Evolutionary conservation across 2,113 vertebrate species (phyloP), one percentile per base, ranked within the genome.

Genomic region (Cryptotis parvus): DNA sequence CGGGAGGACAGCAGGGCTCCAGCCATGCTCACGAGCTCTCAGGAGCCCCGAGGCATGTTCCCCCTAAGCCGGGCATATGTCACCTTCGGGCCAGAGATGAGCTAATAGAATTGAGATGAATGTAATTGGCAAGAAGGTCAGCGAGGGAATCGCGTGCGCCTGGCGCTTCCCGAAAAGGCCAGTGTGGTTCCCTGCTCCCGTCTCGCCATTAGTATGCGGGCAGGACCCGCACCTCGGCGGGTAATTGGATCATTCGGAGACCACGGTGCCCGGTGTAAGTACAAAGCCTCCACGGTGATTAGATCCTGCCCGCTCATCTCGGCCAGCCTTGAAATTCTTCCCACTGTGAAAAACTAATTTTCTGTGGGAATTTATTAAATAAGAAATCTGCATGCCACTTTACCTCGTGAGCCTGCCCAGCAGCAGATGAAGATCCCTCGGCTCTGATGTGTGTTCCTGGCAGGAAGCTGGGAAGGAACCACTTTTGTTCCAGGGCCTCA

Each of bases 341-440:
- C 98, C 98, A 98, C 98, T 98, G 98, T 98, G 98, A 98, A 98
- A 98, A 98, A 98, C 98, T 98, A 98, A 98, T 98, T 98, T 98
- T 98, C 98, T 97, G 97, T 98, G 97, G 98, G 98, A 98, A 98
- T 98, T 98, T 98, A 98, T 98, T 98, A 98, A 98, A 98, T 98
- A 98, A 98, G 98, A 98, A 98, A 98, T 98, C 98, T 97, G 97
- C 97, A 98, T 97, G 98, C 97, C 97, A 98, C 98, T 98, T 98
- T 98, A 98, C 98, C 97, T 97, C 97, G 97, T 95, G 97, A 97
- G 97, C 94, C 96, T 95, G 97, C 96, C 96, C 41, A 65, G 91
- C 7, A 6, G 97, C 97, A 97, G 98, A 97, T 96, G 97, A 97
- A 98, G 97, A 97, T 97, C 96, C 95, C 95, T 97, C 95, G 92